Conservation (phyloP, 2,888 invertebrate genomes). For the Caenorhabditis zanzibari region DNA sequence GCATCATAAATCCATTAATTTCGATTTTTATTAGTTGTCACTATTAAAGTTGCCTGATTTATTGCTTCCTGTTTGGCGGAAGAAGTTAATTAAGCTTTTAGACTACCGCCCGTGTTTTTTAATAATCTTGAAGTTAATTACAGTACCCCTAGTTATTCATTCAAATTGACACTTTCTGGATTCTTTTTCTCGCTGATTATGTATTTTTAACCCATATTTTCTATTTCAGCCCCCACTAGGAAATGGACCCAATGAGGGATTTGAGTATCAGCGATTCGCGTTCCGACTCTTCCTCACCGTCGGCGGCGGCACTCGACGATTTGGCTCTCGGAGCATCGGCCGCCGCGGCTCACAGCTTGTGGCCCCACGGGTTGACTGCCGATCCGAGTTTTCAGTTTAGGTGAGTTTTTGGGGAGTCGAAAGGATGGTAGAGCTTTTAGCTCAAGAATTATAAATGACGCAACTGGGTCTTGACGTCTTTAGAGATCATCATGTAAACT, state of each 20-base stretch:
- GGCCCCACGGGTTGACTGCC: conserved; percentile 15
- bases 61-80: neutral
- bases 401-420: neutral
- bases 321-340: neutral
- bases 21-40: conserved; percentile 3
- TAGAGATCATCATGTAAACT: too few relatives aligned
- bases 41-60: neutral
- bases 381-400: conserved; percentile 32
- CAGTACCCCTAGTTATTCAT: too few relatives aligned
- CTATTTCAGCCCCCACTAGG: neutral
- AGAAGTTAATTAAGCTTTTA: too few relatives aligned
- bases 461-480: too few relatives aligned
- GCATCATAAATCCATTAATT: conserved; percentile 22
- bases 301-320: neutral
- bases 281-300: conserved; percentile 49
- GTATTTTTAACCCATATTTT: neutral
- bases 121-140: neutral
- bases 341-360: conserved; percentile 17
- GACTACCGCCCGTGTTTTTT: neutral
- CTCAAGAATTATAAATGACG: too few relatives aligned
- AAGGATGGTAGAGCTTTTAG: neutral
- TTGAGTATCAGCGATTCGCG: conserved; percentile 41
- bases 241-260: conserved; percentile 41
- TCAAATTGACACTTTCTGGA: too few relatives aligned
- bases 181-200: neutral